Evolutionary conservation across 2,797 vertebrate genomes (phyloP).

Genomic region (Eidolon dupreanum): DNA sequence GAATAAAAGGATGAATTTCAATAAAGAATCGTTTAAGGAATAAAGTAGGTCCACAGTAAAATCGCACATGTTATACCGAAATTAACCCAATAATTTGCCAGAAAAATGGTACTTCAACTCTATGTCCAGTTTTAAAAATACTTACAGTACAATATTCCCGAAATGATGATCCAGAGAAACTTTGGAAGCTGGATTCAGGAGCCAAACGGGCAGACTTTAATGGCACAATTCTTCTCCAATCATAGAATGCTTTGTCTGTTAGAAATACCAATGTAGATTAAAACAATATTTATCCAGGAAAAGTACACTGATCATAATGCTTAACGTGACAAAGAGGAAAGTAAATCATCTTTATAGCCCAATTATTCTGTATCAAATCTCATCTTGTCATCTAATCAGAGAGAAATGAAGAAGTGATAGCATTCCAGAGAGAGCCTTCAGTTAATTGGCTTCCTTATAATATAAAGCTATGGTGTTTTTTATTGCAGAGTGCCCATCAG

Average conservation of each 20-base stretch:
- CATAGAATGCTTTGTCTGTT: slow-evolving; percentile 59
- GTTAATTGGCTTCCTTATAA: slow-evolving; percentile 25
- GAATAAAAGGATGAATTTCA: neutral
- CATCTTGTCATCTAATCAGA: slow-evolving; percentile 57
- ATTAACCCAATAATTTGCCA: neutral
- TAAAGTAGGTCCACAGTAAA: neutral
- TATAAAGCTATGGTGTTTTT: neutral
- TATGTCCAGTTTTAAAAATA: slow-evolving; percentile 23
- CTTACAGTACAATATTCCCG: slow-evolving; percentile 39
- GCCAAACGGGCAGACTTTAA: neutral
- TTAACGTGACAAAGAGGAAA: slow-evolving; percentile 43
- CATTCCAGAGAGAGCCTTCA: neutral
- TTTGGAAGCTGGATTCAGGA: neutral
- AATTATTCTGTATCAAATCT: slow-evolving; percentile 54
- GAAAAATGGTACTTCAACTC: neutral
- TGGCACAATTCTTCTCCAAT: slow-evolving; percentile 69
- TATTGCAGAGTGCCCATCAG: neutral
- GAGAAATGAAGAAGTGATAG: slow-evolving; percentile 29
- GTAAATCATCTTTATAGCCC: slow-evolving; percentile 57
- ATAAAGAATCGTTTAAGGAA: slow-evolving; percentile 6
- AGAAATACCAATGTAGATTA: slow-evolving; percentile 64
- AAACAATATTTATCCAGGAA: slow-evolving; percentile 68
- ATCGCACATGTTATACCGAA: neutral
- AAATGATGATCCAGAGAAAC: neutral
- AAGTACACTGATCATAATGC: slow-evolving; percentile 43